Evolutionary conservation across 2,888 invertebrate species (phyloP).

Genomic region (Candidula unifasciata): DNA sequence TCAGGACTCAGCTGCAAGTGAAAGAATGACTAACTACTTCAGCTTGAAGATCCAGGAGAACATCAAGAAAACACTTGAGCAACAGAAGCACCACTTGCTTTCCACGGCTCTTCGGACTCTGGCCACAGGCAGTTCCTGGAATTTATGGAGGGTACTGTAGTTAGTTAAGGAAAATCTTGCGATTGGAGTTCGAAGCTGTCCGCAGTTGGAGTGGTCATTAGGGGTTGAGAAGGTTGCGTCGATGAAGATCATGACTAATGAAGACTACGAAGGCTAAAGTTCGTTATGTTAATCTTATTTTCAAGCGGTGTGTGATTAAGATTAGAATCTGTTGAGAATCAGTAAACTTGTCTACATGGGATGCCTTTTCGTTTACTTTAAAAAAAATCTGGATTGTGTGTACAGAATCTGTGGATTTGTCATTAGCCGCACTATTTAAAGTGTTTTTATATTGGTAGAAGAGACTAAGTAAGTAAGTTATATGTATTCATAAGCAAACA

Average conservation of each 20-base stretch:
- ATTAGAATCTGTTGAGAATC: background rate
- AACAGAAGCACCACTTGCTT: background rate
- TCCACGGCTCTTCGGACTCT: background rate
- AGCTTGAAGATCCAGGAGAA: background rate
- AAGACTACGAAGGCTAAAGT: conserved; percentile 26
- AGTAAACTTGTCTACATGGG: background rate
- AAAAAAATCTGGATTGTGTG: too few species aligned
- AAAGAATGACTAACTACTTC: conserved; percentile 14
- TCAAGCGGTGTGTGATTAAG: background rate
- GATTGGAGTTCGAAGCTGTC: background rate
- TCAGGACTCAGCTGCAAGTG: background rate
- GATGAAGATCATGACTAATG: conserved; percentile 18
- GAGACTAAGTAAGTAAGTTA: too few species aligned
- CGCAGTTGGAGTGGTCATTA: conserved; percentile 18
- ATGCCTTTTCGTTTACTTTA: background rate
- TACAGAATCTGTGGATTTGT: too few species aligned
- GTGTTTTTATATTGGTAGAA: too few species aligned
- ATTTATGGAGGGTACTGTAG: conserved; percentile 10
- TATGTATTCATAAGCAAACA: too few species aligned
- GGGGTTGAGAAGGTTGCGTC: background rate
- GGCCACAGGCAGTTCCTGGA: background rate
- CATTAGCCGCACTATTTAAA: too few species aligned
- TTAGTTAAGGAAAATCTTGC: background rate
- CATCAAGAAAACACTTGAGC: conserved; percentile 12
- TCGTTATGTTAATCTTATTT: background rate